A percentile compares a stretch with the other conserved stretches of the same genome.
phyloP scores from a whole-genome alignment of 2,797 vertebrate species.

The Chrysocyon brachyurus region DNA sequence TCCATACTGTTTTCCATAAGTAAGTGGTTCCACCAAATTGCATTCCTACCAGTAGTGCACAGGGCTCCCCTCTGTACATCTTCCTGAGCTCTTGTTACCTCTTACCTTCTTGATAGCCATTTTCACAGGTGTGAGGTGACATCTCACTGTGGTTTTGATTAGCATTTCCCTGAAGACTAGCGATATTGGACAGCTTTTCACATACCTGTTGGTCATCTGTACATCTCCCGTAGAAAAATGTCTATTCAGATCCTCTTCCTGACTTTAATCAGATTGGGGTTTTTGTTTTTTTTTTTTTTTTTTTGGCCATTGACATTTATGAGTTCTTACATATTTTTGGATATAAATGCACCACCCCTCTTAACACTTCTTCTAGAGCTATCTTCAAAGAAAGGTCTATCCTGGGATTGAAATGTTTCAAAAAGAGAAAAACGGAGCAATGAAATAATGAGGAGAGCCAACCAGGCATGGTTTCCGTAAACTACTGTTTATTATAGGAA shows the following conservation, averaged over 20 bases:
- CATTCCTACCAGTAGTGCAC: background rate
- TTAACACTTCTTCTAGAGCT: background rate
- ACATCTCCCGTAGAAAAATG: background rate
- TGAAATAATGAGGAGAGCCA: background rate
- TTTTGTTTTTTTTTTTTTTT: background rate
- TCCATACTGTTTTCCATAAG: background rate
- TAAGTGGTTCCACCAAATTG: background rate
- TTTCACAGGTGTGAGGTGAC: background rate
- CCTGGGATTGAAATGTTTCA: background rate
- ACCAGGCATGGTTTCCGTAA: background rate
- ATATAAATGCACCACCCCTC: background rate
- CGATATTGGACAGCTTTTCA: background rate
- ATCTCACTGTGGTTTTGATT: background rate
- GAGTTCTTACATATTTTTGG: background rate
- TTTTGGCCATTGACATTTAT: background rate
- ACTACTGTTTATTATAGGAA: background rate
- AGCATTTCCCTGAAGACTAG: background rate
- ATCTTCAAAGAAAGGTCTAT: background rate
- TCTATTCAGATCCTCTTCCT: background rate
- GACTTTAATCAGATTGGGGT: background rate
- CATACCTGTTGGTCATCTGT: background rate
- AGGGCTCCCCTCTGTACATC: background rate
- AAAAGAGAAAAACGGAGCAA: background rate
- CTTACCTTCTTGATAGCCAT: background rate
- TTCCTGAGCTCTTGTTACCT: background rate